Conservation (phyloP, 2,888 invertebrate genomes). For the Platerodrilus igneus region DNA sequence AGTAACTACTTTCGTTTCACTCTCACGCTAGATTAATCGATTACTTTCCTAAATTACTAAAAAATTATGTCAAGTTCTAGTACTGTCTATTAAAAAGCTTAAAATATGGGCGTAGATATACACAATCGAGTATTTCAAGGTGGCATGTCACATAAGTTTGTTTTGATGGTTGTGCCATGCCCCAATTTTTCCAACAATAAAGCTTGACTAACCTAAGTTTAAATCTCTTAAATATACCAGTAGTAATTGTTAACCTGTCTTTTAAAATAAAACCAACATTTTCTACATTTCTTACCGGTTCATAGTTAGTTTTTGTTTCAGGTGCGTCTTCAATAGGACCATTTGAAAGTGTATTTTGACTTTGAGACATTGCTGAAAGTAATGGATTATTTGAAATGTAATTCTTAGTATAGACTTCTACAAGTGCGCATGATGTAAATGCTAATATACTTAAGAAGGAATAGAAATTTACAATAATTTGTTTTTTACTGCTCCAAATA, state of each 20-base stretch:
- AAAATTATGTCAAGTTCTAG: too few relatives aligned
- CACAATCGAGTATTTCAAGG: conserved; percentile 13
- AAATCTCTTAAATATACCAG: conserved; percentile 12
- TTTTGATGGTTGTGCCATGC: conserved; percentile 24
- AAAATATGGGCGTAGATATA: conserved; percentile 14
- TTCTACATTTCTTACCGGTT: conserved; percentile 14
- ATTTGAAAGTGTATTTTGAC: conserved; percentile 24
- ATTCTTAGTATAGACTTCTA: too few relatives aligned
- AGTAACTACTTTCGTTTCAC: too few relatives aligned
- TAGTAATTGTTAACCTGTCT: conserved; percentile 7
- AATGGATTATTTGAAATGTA: too few relatives aligned
- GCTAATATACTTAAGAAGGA: too few relatives aligned
- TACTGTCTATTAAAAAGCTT: conserved; percentile 11
- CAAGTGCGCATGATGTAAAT: too few relatives aligned
- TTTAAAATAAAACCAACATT: conserved; percentile 1
- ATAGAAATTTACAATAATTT: too few relatives aligned
- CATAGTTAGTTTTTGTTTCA: conserved; percentile 10
- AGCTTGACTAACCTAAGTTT: conserved; percentile 10
- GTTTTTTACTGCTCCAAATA: too few relatives aligned
- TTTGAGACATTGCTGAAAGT: conserved; percentile 27
- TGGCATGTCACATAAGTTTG: conserved; percentile 25
- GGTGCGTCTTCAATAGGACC: conserved; percentile 20
- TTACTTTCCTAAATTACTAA: too few relatives aligned
- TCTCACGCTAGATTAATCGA: too few relatives aligned
- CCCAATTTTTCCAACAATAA: conserved; percentile 13